These are phyloP conservation scores for Collichthys lucidus DNA, from an alignment of 2,113 vertebrate genomes.

Conservation along the genomic window DNA sequence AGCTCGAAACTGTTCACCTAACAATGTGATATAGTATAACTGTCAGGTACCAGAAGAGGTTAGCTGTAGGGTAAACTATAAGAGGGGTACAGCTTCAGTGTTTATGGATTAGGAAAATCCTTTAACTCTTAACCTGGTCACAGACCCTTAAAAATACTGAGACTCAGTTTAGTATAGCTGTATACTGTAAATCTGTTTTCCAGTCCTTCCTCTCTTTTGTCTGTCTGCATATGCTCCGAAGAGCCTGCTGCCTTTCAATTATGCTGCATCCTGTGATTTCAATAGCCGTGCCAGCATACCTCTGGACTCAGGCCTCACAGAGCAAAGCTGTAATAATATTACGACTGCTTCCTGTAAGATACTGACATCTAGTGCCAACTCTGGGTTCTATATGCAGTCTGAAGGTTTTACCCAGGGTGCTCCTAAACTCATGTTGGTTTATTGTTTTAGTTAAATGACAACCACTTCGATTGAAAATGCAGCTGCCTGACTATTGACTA, in stretches of 20 bases:
- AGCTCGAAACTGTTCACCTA: no score
- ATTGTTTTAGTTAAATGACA: neutral
- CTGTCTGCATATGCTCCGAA: constrained; percentile 7
- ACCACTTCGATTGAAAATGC: neutral
- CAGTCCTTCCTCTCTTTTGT: neutral
- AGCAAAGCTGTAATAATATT: neutral
- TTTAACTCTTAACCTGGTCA: neutral
- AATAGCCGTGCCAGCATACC: neutral
- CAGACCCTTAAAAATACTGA: neutral
- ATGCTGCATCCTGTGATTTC: constrained; percentile 15
- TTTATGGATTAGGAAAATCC: neutral
- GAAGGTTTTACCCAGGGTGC: neutral
- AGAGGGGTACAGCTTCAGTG: neutral
- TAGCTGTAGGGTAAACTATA: neutral
- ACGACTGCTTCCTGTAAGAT: neutral
- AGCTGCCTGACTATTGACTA: no score
- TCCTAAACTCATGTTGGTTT: neutral
- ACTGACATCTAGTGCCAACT: constrained; percentile 64
- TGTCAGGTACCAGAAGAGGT: no score
- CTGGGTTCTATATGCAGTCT: neutral
- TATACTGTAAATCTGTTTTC: neutral
- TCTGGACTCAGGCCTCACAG: neutral
- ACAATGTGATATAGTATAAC: no score
- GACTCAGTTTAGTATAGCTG: neutral
- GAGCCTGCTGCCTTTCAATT: neutral